Conservation (phyloP, 2,113 vertebrate genomes). For the Sula dactylatra region DNA sequence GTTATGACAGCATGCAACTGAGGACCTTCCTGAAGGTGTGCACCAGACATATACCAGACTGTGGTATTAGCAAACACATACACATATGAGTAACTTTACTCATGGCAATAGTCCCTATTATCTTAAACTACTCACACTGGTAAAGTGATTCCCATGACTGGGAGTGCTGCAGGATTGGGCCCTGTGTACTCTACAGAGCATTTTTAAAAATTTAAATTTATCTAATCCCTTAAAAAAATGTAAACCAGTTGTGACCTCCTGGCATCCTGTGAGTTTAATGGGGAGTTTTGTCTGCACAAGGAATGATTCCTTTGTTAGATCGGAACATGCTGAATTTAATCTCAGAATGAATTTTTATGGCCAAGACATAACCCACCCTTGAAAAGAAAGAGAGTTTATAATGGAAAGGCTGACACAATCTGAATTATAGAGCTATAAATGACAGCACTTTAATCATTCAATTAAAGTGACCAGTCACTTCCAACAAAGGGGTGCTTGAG, state of each 20-base stretch:
- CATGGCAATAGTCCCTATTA: not conserved
- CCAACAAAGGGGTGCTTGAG: not conserved
- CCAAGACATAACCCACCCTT: not conserved
- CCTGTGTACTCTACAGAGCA: not conserved
- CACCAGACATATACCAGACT: not conserved
- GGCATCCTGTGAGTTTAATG: not conserved
- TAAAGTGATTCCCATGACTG: too few species aligned
- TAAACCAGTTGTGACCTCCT: not conserved
- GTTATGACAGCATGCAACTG: not conserved
- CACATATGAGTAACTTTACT: not conserved
- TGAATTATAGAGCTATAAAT: not conserved
- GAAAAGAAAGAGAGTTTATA: not conserved
- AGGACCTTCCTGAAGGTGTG: not conserved
- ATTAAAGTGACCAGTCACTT: not conserved
- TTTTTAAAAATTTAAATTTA: not conserved
- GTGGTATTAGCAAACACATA: not conserved
- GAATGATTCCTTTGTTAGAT: not conserved
- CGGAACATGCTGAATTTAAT: not conserved
- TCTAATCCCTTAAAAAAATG: not conserved
- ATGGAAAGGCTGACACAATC: not conserved
- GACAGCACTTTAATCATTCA: not conserved
- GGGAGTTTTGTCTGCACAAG: not conserved
- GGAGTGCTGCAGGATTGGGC: not conserved
- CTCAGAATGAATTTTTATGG: slow-evolving; percentile 19
- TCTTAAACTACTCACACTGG: fast-evolving